Percentiles rank a stretch among this genome's conserved stretches.
Evolutionary conservation across 2,888 invertebrate species (phyloP).

Genomic region (Microplitis deprimator): DNA sequence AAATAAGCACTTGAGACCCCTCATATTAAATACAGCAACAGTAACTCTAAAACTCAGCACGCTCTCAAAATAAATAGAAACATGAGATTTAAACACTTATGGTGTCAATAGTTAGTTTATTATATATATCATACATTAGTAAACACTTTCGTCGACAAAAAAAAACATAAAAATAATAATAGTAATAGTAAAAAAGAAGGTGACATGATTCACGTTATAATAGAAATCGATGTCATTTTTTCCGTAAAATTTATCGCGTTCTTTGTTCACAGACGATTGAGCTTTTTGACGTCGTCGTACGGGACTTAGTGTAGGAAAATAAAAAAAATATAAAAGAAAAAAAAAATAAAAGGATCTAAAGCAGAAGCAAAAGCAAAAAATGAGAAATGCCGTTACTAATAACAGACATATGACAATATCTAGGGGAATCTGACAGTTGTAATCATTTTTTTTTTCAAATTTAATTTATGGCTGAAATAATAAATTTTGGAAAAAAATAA

Average conservation of each 20-base stretch:
- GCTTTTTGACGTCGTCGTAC: conserved; percentile 35
- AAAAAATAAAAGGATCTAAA: neutral
- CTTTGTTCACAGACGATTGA: conserved; percentile 51
- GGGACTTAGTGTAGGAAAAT: too few relatives aligned
- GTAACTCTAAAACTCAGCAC: too few relatives aligned
- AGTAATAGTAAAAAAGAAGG: neutral
- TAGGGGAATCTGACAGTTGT: too few relatives aligned
- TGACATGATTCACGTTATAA: neutral
- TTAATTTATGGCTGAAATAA: too few relatives aligned
- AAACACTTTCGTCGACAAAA: neutral
- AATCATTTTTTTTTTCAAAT: too few relatives aligned
- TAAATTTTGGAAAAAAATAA: too few relatives aligned
- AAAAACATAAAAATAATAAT: neutral
- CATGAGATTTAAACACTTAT: too few relatives aligned
- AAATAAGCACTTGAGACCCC: too few relatives aligned
- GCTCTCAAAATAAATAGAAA: too few relatives aligned
- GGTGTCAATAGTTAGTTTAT: neutral
- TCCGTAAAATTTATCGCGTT: conserved; percentile 44
- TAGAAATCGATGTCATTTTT: conserved; percentile 34
- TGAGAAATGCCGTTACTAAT: neutral
- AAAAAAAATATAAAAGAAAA: neutral
- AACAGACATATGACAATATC: too few relatives aligned
- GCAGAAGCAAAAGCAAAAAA: conserved; percentile 3
- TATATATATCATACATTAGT: neutral
- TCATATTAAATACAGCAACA: too few relatives aligned